Conservation (phyloP, 2,113 vertebrate species). For the Dermatemys mawii region DNA sequence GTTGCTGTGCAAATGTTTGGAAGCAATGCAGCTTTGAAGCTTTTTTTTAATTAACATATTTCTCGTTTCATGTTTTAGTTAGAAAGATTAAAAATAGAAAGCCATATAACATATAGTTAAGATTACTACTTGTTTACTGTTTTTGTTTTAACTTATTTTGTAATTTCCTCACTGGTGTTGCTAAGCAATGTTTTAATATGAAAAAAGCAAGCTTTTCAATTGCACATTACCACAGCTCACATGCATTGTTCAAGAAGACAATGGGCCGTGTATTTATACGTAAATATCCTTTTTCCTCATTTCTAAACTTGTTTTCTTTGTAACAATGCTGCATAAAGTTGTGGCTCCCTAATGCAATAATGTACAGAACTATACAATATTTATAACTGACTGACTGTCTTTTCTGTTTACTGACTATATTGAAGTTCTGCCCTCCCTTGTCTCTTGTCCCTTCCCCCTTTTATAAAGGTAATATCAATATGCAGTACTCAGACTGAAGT, state of each 20-base stretch:
- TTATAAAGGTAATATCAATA: conserved; percentile 77
- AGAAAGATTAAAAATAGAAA: conserved; percentile 82
- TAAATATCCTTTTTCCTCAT: conserved; percentile 75
- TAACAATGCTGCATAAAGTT: conserved; percentile 82
- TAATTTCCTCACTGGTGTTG: conserved; percentile 73
- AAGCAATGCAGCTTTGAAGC: conserved; percentile 77
- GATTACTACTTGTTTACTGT: conserved; percentile 76
- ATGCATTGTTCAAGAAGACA: conserved; percentile 70
- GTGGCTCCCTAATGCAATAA: conserved; percentile 92
- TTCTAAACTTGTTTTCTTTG: conserved; percentile 79
- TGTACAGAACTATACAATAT: conserved; percentile 89
- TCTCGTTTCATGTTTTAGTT: conserved; percentile 77
- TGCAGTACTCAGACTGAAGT: conserved; percentile 75
- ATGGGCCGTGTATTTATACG: conserved; percentile 73
- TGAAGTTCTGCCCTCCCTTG: conserved; percentile 69
- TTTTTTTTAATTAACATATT: conserved; percentile 70
- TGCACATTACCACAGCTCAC: conserved; percentile 73
- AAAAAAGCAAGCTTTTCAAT: conserved; percentile 69
- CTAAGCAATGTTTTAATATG: conserved; percentile 72
- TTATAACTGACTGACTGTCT: conserved; percentile 82
- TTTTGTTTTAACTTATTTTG: conserved; percentile 81
- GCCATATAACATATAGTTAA: conserved; percentile 83
- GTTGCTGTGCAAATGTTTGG: conserved; percentile 81
- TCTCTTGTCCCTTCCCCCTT: conserved; percentile 60
- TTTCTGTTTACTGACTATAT: conserved; percentile 81